Evolutionary conservation across 2,888 invertebrate genomes (phyloP).

Genomic region (Gastrophysa polygoni): DNA sequence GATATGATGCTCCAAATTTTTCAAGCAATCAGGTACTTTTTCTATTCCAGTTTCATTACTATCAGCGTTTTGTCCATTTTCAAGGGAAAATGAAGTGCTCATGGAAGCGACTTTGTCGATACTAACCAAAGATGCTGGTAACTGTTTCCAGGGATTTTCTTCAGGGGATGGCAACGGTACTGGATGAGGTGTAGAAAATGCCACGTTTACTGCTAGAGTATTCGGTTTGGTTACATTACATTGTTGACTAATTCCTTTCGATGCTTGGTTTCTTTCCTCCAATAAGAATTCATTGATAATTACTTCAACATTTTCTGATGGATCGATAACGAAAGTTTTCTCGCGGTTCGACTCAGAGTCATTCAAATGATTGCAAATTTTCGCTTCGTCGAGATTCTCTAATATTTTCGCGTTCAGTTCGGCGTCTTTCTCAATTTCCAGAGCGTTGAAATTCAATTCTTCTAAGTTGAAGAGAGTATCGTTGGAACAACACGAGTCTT

Average conservation of each 20-base stretch:
- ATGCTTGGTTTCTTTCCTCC: slow-evolving; percentile 29
- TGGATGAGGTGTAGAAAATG: slow-evolving; percentile 32
- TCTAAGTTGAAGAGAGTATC: slow-evolving; percentile 69
- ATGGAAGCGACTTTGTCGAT: slow-evolving; percentile 37
- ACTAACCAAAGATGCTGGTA: slow-evolving; percentile 46
- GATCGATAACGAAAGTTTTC: slow-evolving; percentile 9
- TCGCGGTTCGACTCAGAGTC: background rate
- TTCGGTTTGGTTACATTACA: background rate
- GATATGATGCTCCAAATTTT: background rate
- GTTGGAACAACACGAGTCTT: slow-evolving; percentile 70
- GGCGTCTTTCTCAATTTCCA: slow-evolving; percentile 39
- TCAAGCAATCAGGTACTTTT: slow-evolving; percentile 1
- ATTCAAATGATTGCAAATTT: background rate
- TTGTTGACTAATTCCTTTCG: background rate
- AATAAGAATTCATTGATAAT: slow-evolving; percentile 30
- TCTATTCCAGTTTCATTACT: background rate
- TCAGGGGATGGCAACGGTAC: slow-evolving; percentile 58
- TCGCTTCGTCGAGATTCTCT: slow-evolving; percentile 14
- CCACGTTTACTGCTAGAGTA: background rate
- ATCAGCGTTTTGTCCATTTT: slow-evolving; percentile 9
- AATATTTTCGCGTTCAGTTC: slow-evolving; percentile 3
- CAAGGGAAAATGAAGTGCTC: slow-evolving; percentile 26
- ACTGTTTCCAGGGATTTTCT: slow-evolving; percentile 56
- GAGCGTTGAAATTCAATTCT: slow-evolving; percentile 54
- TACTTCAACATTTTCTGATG: slow-evolving; percentile 5